Base-by-base conservation (phyloP, 1,140 invertebrate genomes). In the Caerostris darwini region DNA sequence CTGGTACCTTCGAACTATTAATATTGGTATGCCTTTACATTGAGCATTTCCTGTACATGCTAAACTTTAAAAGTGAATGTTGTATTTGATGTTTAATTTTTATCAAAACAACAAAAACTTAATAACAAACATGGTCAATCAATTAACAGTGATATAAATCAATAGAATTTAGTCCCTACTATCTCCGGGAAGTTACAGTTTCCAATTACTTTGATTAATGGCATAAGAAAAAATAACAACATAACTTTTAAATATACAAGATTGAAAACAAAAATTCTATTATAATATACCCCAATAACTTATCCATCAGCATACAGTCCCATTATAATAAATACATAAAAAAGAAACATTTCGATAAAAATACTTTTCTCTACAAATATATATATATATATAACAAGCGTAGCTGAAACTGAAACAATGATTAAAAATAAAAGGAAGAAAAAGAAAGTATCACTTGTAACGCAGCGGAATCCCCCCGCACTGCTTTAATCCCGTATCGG, bases 401-500 rank as follows among this genome's bases (percentile, higher is more conserved):
- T 34, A 34, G 34, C 34, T 34, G 34, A 34, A 34, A 34, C 34
- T 34, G 14, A n/a, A 69, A 69, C 67, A 69, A 69, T 69, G 34
- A 34, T 34, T 50, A 17, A 19, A 19, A 77, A 77, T 50, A 77
- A 69, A 77, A 77, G 50, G 12, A 34, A 50, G 53, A 8, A 3
- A 34, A 5, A 77, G 34, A 77, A 77, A 53, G 71, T 53, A 77
- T 77, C 71, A 34, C 71, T 77, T 12, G 7, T 5, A 64, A 67
- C 61, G 5, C 19, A 53, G 71, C 53, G 12, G 53, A 34, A 77
- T 77, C 6, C 34, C 71, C 34, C 71, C 71, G 71, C 71, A 34
- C 34, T 77, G 71, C 71, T 34, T 50, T 77, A 77, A 77, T 77
- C 71, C 71, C 12, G 19, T 77, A 77, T 77, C 71, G 71, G 71